A percentile compares a stretch with the other conserved stretches of the same genome.
These are phyloP conservation scores for Phrynosoma platyrhinos DNA, from an alignment of 2,113 vertebrate genomes.

Conservation along the genomic window DNA sequence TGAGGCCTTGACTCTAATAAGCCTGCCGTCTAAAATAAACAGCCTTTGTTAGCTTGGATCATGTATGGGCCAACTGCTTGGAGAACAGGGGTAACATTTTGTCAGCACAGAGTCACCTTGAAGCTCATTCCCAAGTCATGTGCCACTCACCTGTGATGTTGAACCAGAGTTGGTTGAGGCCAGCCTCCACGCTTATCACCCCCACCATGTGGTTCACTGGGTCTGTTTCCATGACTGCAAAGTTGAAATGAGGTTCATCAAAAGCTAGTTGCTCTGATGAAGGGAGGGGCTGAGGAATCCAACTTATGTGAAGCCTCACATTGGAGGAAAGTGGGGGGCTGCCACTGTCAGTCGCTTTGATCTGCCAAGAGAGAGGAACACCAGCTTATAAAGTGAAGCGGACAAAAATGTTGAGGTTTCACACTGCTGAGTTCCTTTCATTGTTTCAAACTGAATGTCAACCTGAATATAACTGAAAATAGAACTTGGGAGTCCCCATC, in stretches of 20 bases:
- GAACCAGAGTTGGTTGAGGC: conserved; percentile 87
- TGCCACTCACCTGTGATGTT: conserved; percentile 87
- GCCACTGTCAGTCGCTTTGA: conserved; percentile 90
- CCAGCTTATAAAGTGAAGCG: background rate
- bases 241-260: conserved; percentile 89
- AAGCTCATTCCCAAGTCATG: background rate
- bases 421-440: too few relatives aligned
- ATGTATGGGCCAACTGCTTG: conserved; percentile 10
- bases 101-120: background rate
- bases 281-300: conserved; percentile 82
- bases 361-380: conserved; percentile 69
- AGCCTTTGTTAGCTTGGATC: conserved; percentile 44
- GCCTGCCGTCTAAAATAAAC: conserved; percentile 57
- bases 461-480: background rate
- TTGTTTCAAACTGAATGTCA: conserved; percentile 20
- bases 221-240: conserved; percentile 94
- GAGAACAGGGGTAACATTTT: background rate
- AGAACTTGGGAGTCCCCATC: too few relatives aligned
- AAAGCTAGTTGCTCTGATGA: conserved; percentile 83
- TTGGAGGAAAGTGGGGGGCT: conserved; percentile 83
- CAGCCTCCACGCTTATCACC: conserved; percentile 88
- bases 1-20: conserved; percentile 39
- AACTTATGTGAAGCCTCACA: conserved; percentile 89
- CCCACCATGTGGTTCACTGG: conserved; percentile 95
- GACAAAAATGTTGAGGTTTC: background rate